Base-by-base conservation (phyloP, 2,797 vertebrate genomes). In the Bradypodion ventrale region DNA sequence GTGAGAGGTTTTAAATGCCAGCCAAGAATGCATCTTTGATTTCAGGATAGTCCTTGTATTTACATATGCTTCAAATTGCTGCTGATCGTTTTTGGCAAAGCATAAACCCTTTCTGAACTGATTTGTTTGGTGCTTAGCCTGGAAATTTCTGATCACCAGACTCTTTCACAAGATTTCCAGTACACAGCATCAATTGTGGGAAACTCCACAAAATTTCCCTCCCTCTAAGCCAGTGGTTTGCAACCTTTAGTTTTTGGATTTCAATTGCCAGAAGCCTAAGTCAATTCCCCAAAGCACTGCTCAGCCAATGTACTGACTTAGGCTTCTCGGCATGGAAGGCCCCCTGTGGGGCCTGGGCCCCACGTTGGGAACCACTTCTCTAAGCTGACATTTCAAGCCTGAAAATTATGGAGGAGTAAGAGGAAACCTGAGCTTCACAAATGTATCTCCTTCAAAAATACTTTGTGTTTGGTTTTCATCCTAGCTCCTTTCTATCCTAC, bases 61-160 rank as follows among this genome's bases (percentile, higher is more conserved):
- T 42, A 87, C 76, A 78, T 19, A 69, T 13, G 56, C 0, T 5
- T 63, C 13, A 25, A 46, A 72, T 56, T 66, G 35, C 25, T 35
- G 23, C 21, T 59, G 37, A 12, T 35, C 27, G 9, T 42, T 65
- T 35, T 80, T 65, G 44, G 12, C 19, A 25, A 78, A 78, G 23
- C 7, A 49, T 25, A 35, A 82, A 66, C 60, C 23, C 76, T 85
- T 81, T 80, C n/a, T 2, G 89, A 69, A 90, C 27, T 44, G 60
- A 19, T 42, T 1, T 88, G 44, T 83, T 83, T 2, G 6, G 16
- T 1, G 13, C 46, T 85, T 79, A 85, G 85, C 35, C 35, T 70
- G 65, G 79, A 77, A 82, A 90, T 85, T 91, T 72, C 73, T 73
- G 21, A 80, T 27, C 63, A 52, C 82, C 83, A 87, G 80, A 65